Evolutionary conservation across 2,888 invertebrate species (phyloP), one percentile per base, ranked within the genome.

Genomic region (Ectropis crepuscularia): DNA sequence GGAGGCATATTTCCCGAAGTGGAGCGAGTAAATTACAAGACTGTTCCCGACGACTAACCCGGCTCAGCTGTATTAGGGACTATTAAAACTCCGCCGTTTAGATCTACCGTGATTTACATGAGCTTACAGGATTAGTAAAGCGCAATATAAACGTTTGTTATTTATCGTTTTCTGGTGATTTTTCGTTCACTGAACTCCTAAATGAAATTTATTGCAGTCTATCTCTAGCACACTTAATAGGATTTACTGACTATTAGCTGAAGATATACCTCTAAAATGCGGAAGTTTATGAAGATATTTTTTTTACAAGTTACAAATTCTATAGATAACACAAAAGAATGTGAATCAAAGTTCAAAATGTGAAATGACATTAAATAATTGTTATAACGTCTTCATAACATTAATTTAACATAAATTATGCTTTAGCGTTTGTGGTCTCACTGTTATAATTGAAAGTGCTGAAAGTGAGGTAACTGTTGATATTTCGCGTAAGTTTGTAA

Each of bases 71-170:
- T 81, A 86, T 88, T 87, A 86, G 74, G 82, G 80, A 79, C 85
- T 82, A 87, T 87, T 87, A 87, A 85, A 86, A 84, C 82, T 84
- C 84, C 76, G 75, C 77, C 74, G 78, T 80, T 28, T 76, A 81
- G 75, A 79, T 79, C 79, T 81, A 76, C 75, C 67, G 77, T 80
- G 85, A 85, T 86, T 87, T 82, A 82, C 80, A 83, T 81, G 75
- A 74, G 78, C 78, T 81, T 80, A 79, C 78, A 71, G 78, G 80
- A 81, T 84, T 85, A 82, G 76, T 78, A 77, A 77, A 75, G 76
- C 76, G 74, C 75, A 79, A 76, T 73, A 80, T 68, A 74, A 79
- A 68, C 76, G 77, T 74, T 75, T 66, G 67, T 74, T 72, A 75
- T 69, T 77, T 76, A 75, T 76, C 76, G 75, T 76, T 77, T 76